Percentiles rank a stretch among this genome's conserved stretches.
Conservation (phyloP, 2,113 vertebrate genomes). For the Dicentrarchus labrax region DNA sequence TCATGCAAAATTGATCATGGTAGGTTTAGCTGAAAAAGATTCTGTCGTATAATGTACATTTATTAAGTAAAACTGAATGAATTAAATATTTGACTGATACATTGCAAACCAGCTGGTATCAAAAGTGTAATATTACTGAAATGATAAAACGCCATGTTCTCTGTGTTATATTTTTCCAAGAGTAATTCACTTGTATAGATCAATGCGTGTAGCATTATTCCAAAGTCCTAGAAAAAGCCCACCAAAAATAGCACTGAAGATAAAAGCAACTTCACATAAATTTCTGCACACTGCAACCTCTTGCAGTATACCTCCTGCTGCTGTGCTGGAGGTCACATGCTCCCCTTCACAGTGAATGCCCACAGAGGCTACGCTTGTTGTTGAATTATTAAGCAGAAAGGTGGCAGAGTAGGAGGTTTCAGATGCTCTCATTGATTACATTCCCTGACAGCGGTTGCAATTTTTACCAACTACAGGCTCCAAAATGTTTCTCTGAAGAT, state of each 20-base stretch:
- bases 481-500: neutral
- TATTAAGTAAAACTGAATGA: neutral
- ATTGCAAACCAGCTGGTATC: neutral
- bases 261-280: conserved; percentile 10
- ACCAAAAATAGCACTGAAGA: conserved; percentile 23
- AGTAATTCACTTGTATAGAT: neutral
- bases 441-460: conserved; percentile 16
- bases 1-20: neutral
- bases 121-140: conserved; percentile 5
- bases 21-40: neutral
- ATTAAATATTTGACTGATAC: neutral
- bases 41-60: neutral
- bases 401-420: conserved; percentile 46
- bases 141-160: neutral
- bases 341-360: conserved; percentile 64
- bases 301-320: conserved; percentile 57
- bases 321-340: conserved; percentile 59
- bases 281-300: conserved; percentile 46
- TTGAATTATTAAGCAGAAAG: conserved; percentile 75
- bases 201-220: neutral
- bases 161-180: neutral
- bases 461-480: neutral
- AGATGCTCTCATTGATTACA: conserved; percentile 58
- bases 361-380: conserved; percentile 51
- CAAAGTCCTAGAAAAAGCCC: neutral